These are phyloP conservation scores for Triops longicaudatus DNA, from an alignment of 1,140 invertebrate genomes.

Conservation along the genomic window DNA sequence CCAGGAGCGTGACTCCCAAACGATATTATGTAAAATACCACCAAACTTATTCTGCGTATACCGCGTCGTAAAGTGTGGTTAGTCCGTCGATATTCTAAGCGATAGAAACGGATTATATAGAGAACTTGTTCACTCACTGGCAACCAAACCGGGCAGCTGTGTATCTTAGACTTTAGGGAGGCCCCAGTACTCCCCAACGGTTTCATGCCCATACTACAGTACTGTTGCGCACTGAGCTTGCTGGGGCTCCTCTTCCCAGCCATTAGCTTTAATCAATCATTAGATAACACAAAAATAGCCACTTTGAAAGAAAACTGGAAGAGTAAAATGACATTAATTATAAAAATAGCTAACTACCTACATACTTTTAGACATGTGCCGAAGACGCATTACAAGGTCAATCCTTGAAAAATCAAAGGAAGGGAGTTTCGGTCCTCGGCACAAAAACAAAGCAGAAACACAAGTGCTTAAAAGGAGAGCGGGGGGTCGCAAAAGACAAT, in stretches of 20 bases:
- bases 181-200: no score
- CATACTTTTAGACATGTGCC: background rate
- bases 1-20: background rate
- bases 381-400: background rate
- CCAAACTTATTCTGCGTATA: background rate
- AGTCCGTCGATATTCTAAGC: background rate
- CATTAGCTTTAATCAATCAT: no score
- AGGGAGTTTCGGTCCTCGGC: background rate
- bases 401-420: background rate
- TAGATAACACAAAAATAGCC: no score
- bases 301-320: background rate
- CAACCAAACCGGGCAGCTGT: no score
- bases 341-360: background rate
- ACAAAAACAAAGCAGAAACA: background rate
- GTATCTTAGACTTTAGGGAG: no score
- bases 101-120: background rate
- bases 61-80: background rate
- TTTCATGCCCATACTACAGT: no score
- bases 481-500: no score
- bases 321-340: no score
- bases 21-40: conserved; percentile 12
- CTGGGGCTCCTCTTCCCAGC: no score
- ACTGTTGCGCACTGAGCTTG: no score
- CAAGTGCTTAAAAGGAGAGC: background rate
- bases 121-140: no score